Conservation (phyloP, 2,888 invertebrate genomes). For the Limenitis camilla region DNA sequence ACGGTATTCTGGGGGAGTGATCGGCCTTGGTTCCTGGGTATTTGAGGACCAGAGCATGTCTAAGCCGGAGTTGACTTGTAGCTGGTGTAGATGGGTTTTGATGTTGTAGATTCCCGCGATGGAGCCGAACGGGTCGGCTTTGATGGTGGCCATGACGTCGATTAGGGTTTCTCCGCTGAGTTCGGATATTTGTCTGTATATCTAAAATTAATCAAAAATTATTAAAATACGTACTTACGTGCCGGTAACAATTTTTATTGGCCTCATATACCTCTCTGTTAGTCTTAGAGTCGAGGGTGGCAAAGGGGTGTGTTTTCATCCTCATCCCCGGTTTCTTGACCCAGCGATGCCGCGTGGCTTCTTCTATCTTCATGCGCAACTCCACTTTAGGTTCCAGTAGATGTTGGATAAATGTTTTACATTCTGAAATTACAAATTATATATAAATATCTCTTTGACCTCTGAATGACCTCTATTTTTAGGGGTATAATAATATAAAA, state of each 20-base stretch:
- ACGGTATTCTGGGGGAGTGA: constrained; percentile 46
- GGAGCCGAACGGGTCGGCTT: constrained; percentile 72
- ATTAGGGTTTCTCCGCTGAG: constrained; percentile 53
- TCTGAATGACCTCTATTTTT: too few species aligned
- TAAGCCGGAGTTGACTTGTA: constrained; percentile 37
- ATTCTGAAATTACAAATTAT: constrained; percentile 40
- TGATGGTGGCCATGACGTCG: constrained; percentile 65
- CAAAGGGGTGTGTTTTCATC: constrained; percentile 67
- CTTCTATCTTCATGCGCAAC: constrained; percentile 72
- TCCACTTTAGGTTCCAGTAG: constrained; percentile 72
- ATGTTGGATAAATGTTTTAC: constrained; percentile 66
- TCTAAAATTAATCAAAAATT: constrained; percentile 47
- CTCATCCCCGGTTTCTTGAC: constrained; percentile 67
- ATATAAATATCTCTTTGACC: too few species aligned
- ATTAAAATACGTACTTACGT: too few species aligned
- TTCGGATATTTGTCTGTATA: constrained; percentile 66
- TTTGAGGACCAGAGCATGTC: constrained; percentile 52
- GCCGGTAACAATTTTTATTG: not conserved
- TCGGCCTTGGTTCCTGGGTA: constrained; percentile 39
- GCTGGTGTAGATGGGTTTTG: constrained; percentile 52
- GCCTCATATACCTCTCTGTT: constrained; percentile 45
- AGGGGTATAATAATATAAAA: too few species aligned
- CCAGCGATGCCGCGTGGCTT: constrained; percentile 76
- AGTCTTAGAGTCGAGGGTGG: constrained; percentile 41
- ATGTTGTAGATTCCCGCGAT: constrained; percentile 78